Percentiles rank a stretch among this genome's conserved stretches.
Evolutionary conservation across 2,888 invertebrate species (phyloP).

Genomic region (Platynereis dumerilii): DNA sequence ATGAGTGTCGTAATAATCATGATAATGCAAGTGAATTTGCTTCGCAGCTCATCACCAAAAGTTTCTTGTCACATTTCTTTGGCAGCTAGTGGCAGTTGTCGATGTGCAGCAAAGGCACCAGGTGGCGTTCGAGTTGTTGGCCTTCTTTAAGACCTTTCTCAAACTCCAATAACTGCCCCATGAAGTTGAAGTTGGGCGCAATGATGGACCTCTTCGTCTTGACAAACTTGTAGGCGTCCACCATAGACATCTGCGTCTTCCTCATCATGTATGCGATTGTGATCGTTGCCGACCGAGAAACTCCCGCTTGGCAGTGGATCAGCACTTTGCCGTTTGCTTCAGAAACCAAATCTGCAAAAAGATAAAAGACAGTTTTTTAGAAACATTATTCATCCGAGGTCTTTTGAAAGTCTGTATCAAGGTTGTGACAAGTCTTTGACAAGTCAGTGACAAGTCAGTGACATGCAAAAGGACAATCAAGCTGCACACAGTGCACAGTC

Average conservation of each 20-base stretch:
- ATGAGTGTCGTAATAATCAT: too few relatives aligned
- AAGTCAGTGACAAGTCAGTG: too few relatives aligned
- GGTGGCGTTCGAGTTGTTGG: not conserved
- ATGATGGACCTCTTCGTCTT: slow-evolving; percentile 86
- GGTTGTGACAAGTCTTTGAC: too few relatives aligned
- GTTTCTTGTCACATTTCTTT: too few relatives aligned
- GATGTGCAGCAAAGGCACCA: not conserved
- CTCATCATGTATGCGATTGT: slow-evolving; percentile 95
- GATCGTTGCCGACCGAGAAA: slow-evolving; percentile 91
- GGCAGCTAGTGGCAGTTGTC: not conserved
- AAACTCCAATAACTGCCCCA: slow-evolving; percentile 86
- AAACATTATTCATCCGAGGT: too few relatives aligned
- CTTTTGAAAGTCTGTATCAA: too few relatives aligned
- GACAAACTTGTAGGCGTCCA: slow-evolving; percentile 87
- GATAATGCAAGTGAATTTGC: too few relatives aligned
- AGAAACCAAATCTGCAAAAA: slow-evolving; percentile 74
- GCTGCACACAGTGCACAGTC: too few relatives aligned
- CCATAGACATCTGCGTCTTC: slow-evolving; percentile 77
- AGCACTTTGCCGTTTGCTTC: slow-evolving; percentile 77
- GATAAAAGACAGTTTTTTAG: slow-evolving; percentile 23
- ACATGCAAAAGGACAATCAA: too few relatives aligned
- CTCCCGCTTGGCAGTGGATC: slow-evolving; percentile 94
- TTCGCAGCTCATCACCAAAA: too few relatives aligned
- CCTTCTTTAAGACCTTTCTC: slow-evolving; percentile 68
- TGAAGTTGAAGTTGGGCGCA: slow-evolving; percentile 93